Base-by-base conservation (phyloP, 1,140 invertebrate genomes). In the Bradysia coprophila region DNA sequence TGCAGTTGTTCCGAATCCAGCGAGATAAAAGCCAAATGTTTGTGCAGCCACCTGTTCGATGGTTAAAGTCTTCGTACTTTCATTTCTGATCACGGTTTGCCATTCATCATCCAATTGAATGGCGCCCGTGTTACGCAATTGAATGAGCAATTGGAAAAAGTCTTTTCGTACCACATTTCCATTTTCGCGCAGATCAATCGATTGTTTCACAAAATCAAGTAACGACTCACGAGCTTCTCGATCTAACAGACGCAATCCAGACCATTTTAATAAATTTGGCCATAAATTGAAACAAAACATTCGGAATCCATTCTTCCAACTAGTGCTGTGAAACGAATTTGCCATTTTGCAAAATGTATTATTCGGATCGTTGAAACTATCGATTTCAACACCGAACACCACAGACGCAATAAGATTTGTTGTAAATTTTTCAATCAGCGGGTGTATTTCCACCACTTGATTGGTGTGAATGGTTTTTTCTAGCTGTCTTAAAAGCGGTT, bases 371-470 rank as follows among this genome's bases (percentile, higher is more conserved):
- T 47, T 48, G 11, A 57, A 49, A 19, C 51, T 49, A 32, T 57
- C 55, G n/a, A 47, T 49, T n/a, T 59, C 50, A 13, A 62, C 45
- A 11, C 59, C 59, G 48, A 63, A 61, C 18, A 54, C 57, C 40
- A 50, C 53, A 1, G 56, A 56, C n/a, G 46, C 55, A 11, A 62
- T 59, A 5, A 56, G 50, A 24, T 57, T 51, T 0, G 52, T 51
- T 2, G 50, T 53, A 28, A 50, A 56, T 21, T 48, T 42, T 3
- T 45, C 51, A 1, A 51, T 41, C 1, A 55, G 11, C 8, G 57
- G 53, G n/a, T n/a, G 28, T 31, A 31, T n/a, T 8, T 31, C 28
- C 28, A 31, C 8, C 28, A 31, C n/a, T 31, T 31, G 8, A n/a
- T n/a, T n/a, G n/a, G 28, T 31, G 28, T 21, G 21, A 4, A 10